Evolutionary conservation across 2,113 vertebrate species (phyloP), one percentile per base, ranked within the genome.

Genomic region (Lepisosteus osseus): DNA sequence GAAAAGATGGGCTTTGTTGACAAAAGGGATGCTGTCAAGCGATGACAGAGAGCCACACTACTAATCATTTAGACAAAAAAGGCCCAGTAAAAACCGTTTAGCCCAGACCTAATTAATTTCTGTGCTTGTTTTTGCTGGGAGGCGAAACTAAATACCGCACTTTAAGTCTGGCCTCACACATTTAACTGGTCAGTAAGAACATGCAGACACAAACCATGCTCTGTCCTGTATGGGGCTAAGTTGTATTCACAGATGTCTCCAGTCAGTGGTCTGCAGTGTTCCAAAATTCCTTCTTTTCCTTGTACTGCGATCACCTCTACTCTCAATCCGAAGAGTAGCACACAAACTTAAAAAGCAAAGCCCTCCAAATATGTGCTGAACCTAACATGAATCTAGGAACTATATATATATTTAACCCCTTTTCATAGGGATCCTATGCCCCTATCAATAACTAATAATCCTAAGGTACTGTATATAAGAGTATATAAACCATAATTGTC

Each of bases 21-120:
- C 74, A 74, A 75, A 82, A 74, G n/a, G 47, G 9, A 3, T 70
- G 15, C 75, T 72, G 75, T 64, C 67, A 67, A 55, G 12, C 67
- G 11, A 68, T 65, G 70, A 62, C 67, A 54, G 72, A 76, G 72
- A 76, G 71, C 75, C 63, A 54, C 75, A 74, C 56, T 81, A 70
- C 64, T 74, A 64, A 77, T 76, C 70, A 65, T 8, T 29, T 5
- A 0, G 55, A 76, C 17, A 64, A 73, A 43, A 42, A 76, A 76
- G 71, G 15, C 6, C 54, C 73, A 74, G 64, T 61, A 65, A 70
- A 80, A 74, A 80, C 72, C 77, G n/a, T 56, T 78, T 44, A 3
- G 70, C 69, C 62, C 57, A 11, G 44, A 8, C 42, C 61, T 69
- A 1, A 74, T 77, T 69, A 0, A 75, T 79, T 77, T 72, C 73